These are phyloP conservation scores for Clavelina lepadiformis DNA, from an alignment of 23 tunicate species.

Conservation along the genomic window DNA sequence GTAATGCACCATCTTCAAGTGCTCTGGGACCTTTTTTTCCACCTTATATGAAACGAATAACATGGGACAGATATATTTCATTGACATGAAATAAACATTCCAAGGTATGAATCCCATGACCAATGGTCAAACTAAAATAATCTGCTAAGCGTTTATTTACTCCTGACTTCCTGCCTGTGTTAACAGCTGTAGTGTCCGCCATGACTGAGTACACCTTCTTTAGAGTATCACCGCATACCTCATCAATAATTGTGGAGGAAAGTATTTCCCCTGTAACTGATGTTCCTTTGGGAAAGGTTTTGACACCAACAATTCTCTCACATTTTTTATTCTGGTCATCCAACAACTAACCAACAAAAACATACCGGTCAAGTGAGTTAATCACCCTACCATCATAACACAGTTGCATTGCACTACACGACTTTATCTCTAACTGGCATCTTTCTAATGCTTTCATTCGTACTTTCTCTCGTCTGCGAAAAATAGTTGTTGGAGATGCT, in stretches of 20 bases:
- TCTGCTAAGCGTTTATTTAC: conserved; percentile 16
- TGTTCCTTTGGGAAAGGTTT: conserved; percentile 11
- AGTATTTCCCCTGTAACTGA: conserved; percentile 14
- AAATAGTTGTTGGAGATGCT: too few relatives aligned
- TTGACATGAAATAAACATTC: conserved; percentile 19
- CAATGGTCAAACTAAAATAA: neutral
- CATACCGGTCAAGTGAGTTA: conserved; percentile 12
- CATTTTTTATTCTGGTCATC: neutral
- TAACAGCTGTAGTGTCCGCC: conserved; percentile 17
- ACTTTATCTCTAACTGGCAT: neutral
- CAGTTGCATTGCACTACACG: conserved; percentile 6
- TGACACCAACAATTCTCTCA: conserved; percentile 10
- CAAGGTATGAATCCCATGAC: conserved; percentile 8
- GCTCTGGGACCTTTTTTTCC: conserved; percentile 17
- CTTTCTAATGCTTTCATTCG: conserved; percentile 6
- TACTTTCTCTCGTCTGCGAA: neutral
- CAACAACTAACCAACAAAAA: conserved; percentile 13
- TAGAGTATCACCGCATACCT: neutral
- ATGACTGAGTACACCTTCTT: conserved; percentile 5
- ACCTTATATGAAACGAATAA: conserved; percentile 5
- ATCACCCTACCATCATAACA: conserved; percentile 17
- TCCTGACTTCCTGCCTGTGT: conserved; percentile 12
- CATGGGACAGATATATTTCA: conserved; percentile 12
- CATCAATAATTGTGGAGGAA: conserved; percentile 5
- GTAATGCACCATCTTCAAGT: conserved; percentile 10